Base-by-base conservation (phyloP, 2,113 vertebrate species). In the Boulengeromyrus knoepffleri region DNA sequence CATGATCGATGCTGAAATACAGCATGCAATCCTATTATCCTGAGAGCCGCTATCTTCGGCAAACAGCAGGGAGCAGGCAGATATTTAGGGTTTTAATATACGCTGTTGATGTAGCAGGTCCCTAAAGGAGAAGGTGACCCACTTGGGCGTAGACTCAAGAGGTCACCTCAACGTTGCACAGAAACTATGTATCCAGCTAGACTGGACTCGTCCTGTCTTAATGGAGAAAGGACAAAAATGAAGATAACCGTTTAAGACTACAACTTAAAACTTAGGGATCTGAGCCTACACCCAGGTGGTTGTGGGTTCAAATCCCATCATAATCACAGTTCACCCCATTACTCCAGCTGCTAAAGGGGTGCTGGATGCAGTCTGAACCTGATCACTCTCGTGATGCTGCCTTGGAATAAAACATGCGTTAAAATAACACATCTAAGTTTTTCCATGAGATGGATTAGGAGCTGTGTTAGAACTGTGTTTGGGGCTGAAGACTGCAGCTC, bases 41-140 rank as follows among this genome's bases (percentile, higher is more conserved):
- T 84, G 90, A 85, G 74, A 90, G 87, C 42, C 49, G 31, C 50
- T 88, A 49, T 88, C 87, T 84, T 58, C 27, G 5, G 87, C 84
- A 88, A 84, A 90, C 87, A 84, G 80, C 24, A 52, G 74, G 88
- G 19, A 80, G 87, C 36, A 53, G 50, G 52, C 50, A 62, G 39
- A 90, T 83, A 90, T 85, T 90, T 90, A 84, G 50, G 15, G 90
- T 85, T 87, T 39, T 90, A 58, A 90, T 90, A 58, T n/a, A 87
- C 56, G 5, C 52, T 36, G 87, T 88, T 53, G 88, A 62, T 84
- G 87, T 27, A 88, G 77, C 87, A 1, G n/a, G 12, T 56, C 36
- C 70, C 90, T 62, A 77, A 47, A 90, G 90, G 49, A 88, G 66
- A 80, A n/a, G 36, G 70, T 62, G 74, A 88, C 12, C 56, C 74